Percentiles rank a stretch among this genome's conserved stretches.
Evolutionary conservation across 2,113 vertebrate species (phyloP).

Genomic region (Cochlearius cochlearius): DNA sequence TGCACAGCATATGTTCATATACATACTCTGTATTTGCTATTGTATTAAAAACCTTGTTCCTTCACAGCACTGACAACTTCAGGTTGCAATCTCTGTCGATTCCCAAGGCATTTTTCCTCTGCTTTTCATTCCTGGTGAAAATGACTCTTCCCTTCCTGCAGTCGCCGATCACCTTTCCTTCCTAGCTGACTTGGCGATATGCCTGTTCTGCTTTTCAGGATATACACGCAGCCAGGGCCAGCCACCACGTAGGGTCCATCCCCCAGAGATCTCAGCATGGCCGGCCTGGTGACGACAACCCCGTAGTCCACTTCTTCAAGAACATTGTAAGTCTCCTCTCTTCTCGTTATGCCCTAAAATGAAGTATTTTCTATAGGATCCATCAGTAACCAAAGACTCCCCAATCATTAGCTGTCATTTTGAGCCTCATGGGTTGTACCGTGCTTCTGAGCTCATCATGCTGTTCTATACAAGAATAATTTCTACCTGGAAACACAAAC

Average conservation of each 20-base stretch:
- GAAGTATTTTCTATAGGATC: not conserved
- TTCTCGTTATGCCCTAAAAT: not conserved
- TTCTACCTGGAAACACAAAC: not conserved
- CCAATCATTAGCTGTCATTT: not conserved
- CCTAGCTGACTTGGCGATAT: not conserved
- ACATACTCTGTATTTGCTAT: not conserved
- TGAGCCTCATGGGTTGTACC: not conserved
- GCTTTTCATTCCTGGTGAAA: not conserved
- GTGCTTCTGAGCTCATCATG: not conserved
- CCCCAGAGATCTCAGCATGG: constrained; percentile 88
- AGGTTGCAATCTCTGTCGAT: not conserved
- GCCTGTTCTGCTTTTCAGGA: constrained; percentile 72
- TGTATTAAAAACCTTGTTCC: not conserved
- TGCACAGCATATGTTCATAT: not conserved
- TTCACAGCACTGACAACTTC: not conserved
- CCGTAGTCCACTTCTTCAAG: constrained; percentile 96
- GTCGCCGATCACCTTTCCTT: not conserved
- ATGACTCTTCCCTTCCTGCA: not conserved
- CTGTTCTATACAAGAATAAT: not conserved
- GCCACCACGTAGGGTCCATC: constrained; percentile 80
- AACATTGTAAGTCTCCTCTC: constrained; percentile 85
- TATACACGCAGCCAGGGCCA: constrained; percentile 68
- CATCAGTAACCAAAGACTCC: not conserved
- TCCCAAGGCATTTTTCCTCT: not conserved
- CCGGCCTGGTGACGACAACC: constrained; percentile 87